Evolutionary conservation across 2,888 invertebrate species (phyloP).

Genomic region (Heteropelma amictum): DNA sequence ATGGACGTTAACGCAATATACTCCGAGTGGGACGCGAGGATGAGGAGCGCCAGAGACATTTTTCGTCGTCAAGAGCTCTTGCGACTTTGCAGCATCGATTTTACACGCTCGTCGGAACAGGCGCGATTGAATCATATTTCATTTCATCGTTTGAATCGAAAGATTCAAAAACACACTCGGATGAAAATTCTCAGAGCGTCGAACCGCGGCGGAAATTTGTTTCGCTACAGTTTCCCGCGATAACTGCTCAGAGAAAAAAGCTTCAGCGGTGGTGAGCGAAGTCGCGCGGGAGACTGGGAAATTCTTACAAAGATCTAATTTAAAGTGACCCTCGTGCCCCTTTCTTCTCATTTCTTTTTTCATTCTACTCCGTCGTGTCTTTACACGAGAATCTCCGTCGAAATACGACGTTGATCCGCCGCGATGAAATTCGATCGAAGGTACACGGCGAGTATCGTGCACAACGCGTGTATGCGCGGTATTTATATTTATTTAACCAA

Average conservation of each 20-base stretch:
- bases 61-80: constrained; percentile 4
- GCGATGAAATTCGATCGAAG: no score
- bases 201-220: constrained; percentile 32
- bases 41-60: not conserved
- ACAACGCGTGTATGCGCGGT: no score
- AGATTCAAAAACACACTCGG: no score
- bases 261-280: not conserved
- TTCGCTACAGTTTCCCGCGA: constrained; percentile 1
- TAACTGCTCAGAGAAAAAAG: constrained; percentile 16
- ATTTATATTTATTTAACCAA: no score
- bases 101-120: no score
- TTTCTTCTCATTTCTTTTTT: not conserved
- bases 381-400: not conserved
- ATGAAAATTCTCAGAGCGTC: no score
- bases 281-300: not conserved
- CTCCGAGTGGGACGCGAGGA: constrained; percentile 53
- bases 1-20: constrained; percentile 59
- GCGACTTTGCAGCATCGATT: no score
- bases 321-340: constrained; percentile 2
- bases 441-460: no score
- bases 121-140: no score
- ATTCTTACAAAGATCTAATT: constrained; percentile 44
- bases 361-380: not conserved
- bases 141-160: no score
- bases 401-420: no score